phyloP scores from a whole-genome alignment of 2,797 vertebrate genomes.

The Anniella stebbinsi region DNA sequence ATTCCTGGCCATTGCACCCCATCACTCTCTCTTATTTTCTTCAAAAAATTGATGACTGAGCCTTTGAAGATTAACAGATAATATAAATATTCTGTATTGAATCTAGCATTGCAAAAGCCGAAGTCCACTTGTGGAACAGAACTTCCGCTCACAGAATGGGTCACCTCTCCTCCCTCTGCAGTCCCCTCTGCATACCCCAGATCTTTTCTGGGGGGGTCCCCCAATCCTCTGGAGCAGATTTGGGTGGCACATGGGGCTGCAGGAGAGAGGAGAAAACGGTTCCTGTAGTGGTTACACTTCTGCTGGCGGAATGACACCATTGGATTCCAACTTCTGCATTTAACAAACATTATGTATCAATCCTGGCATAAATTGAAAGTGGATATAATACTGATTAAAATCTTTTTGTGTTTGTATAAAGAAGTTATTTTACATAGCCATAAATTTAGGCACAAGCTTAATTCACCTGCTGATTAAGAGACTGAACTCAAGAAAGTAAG shows the following conservation, averaged over 20 bases:
- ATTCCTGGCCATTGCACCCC: not conserved
- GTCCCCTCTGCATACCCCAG: no score
- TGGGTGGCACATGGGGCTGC: no score
- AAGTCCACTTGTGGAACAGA: no score
- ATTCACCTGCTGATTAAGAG: not conserved
- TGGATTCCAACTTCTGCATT: not conserved
- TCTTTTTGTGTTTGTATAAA: not conserved
- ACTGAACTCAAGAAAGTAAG: not conserved
- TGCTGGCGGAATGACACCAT: no score
- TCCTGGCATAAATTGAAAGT: not conserved
- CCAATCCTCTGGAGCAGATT: no score
- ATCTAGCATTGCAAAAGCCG: no score
- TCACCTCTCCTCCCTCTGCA: no score
- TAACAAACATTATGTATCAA: not conserved
- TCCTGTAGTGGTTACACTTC: no score
- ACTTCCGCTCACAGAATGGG: no score
- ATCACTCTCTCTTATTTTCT: not conserved
- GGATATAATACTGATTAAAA: slow-evolving; percentile 14
- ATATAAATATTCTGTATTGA: not conserved
- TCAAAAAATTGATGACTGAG: not conserved
- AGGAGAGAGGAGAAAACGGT: no score
- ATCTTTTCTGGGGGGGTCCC: no score
- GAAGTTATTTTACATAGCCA: not conserved
- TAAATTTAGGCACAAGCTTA: not conserved
- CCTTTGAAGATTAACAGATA: not conserved